Percentiles rank a stretch among this genome's conserved stretches.
Evolutionary conservation across 64 coral and sea anemone species (phyloP).

Genomic region (Montipora efflorescens): DNA sequence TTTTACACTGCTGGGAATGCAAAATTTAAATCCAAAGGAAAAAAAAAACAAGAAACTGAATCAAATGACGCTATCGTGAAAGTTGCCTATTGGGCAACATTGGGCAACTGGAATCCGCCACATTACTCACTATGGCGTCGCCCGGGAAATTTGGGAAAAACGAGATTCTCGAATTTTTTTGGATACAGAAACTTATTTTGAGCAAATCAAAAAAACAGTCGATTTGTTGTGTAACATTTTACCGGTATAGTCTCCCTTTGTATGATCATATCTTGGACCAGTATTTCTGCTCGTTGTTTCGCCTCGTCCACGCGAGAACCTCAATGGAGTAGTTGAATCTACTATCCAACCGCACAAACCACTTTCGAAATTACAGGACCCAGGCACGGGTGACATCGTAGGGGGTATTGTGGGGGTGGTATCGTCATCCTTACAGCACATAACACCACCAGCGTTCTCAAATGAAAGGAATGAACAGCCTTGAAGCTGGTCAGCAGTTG

Average conservation of each 20-base stretch:
- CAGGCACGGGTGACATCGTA: slow-evolving; percentile 54
- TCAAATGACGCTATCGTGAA: no score
- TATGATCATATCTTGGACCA: slow-evolving; percentile 90
- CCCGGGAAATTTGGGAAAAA: no score
- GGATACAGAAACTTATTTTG: no score
- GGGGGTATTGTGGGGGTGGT: slow-evolving; percentile 66
- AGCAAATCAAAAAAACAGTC: no score
- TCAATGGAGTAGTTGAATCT: not conserved
- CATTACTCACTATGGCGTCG: no score
- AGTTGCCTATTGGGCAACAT: no score
- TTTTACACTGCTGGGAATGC: no score
- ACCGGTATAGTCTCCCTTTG: slow-evolving; percentile 75
- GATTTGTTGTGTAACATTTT: not conserved
- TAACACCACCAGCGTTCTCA: slow-evolving; percentile 80
- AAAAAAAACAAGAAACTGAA: no score
- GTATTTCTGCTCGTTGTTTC: slow-evolving; percentile 86
- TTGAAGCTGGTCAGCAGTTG: slow-evolving; percentile 56
- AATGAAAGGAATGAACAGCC: slow-evolving; percentile 73
- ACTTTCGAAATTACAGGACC: slow-evolving; percentile 83
- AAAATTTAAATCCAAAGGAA: no score
- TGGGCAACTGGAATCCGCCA: no score
- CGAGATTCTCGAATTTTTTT: no score
- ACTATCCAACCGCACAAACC: slow-evolving; percentile 63
- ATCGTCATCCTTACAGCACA: slow-evolving; percentile 86
- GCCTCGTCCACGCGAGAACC: slow-evolving; percentile 53